Conservation (phyloP, 2,888 invertebrate genomes). For the Phoronis australis region DNA sequence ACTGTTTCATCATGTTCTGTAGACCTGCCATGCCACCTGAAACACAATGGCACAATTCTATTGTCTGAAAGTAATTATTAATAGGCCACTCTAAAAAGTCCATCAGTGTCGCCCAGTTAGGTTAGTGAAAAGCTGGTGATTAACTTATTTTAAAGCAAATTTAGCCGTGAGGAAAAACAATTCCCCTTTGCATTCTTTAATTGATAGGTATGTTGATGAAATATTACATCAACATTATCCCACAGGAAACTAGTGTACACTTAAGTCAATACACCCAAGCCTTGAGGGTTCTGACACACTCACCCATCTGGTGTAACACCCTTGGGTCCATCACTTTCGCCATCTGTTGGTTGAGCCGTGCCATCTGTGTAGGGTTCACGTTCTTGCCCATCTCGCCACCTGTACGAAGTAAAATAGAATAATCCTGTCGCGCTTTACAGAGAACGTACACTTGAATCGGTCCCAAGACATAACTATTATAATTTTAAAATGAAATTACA, state of each 20-base stretch:
- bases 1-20: conserved; percentile 95
- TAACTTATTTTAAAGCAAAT: conserved; percentile 2
- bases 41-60: conserved; percentile 6
- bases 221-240: too few relatives aligned
- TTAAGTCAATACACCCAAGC: too few relatives aligned
- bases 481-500: too few relatives aligned
- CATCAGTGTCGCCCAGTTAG: conserved; percentile 1
- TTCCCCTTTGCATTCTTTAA: too few relatives aligned
- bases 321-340: conserved; percentile 99
- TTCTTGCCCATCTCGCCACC: conserved; percentile 98
- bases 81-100: neutral
- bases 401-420: conserved; percentile 16
- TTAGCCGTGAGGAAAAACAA: too few relatives aligned
- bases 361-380: conserved; percentile 97
- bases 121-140: conserved; percentile 1
- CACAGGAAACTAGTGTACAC: too few relatives aligned
- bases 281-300: too few relatives aligned
- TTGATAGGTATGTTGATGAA: too few relatives aligned
- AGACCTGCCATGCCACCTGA: conserved; percentile 91
- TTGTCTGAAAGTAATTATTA: conserved; percentile 3
- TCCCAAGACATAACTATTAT: neutral
- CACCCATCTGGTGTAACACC: conserved; percentile 88
- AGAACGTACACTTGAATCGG: neutral
- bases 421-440: neutral
- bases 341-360: conserved; percentile 98